A percentile compares a stretch with the other conserved stretches of the same genome.
Conservation (phyloP, 2,888 invertebrate species). For the Hartigia nigra region DNA sequence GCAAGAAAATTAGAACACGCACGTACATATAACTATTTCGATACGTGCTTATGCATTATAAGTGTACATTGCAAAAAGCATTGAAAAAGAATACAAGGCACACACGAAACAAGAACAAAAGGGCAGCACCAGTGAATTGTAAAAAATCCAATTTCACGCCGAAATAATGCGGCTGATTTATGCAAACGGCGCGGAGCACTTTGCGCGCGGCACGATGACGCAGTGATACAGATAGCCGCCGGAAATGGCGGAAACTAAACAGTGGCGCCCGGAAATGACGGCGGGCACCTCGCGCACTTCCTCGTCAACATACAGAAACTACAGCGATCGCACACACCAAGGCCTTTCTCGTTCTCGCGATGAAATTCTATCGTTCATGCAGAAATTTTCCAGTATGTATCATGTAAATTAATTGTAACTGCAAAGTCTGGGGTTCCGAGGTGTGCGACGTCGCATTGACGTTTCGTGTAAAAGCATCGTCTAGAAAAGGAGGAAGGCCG, state of each 20-base stretch:
- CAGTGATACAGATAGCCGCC: slow-evolving; percentile 54
- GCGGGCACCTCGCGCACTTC: slow-evolving; percentile 54
- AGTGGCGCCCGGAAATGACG: slow-evolving; percentile 59
- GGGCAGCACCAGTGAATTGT: background rate
- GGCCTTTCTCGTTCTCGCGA: background rate
- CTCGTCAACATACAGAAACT: slow-evolving; percentile 28
- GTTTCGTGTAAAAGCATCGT: background rate
- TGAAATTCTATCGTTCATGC: background rate
- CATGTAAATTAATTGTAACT: background rate
- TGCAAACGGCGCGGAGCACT: slow-evolving; percentile 11
- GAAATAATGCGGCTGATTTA: background rate
- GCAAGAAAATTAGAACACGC: background rate
- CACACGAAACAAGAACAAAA: background rate
- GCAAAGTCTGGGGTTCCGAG: background rate
- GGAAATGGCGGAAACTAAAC: slow-evolving; percentile 60
- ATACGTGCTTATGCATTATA: too few species aligned
- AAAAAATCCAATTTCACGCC: background rate
- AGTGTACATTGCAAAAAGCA: too few species aligned
- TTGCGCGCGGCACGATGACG: slow-evolving; percentile 37
- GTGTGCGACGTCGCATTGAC: background rate
- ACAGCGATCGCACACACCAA: background rate
- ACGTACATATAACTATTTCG: background rate
- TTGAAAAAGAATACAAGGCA: background rate
- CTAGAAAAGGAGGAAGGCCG: background rate
- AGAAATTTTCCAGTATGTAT: background rate